These are phyloP conservation scores for Dicranocentrus wangi DNA, from an alignment of 2,888 invertebrate species.

Conservation along the genomic window DNA sequence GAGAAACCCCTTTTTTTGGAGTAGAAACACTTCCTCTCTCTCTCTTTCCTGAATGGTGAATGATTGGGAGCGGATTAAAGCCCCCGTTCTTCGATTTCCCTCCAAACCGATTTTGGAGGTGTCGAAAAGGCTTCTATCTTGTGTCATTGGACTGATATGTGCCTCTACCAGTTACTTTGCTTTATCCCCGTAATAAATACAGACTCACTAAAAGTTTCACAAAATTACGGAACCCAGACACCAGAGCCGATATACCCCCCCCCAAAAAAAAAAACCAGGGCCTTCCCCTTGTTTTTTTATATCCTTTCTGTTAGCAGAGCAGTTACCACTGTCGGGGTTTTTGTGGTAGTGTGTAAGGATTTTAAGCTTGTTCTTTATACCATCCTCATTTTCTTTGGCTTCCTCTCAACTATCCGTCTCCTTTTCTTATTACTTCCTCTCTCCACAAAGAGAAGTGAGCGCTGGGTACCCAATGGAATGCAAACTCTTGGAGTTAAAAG, in stretches of 20 bases:
- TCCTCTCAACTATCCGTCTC: constrained; percentile 58
- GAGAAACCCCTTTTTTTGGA: too few relatives aligned
- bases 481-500: constrained; percentile 51
- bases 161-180: too few relatives aligned
- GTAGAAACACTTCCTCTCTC: too few relatives aligned
- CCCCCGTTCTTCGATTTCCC: too few relatives aligned
- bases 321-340: neutral
- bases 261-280: too few relatives aligned
- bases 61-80: constrained; percentile 1
- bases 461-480: constrained; percentile 34
- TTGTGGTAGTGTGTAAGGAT: constrained; percentile 13
- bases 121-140: constrained; percentile 7
- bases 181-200: too few relatives aligned
- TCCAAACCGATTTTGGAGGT: neutral
- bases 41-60: constrained; percentile 10
- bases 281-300: too few relatives aligned
- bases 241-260: too few relatives aligned
- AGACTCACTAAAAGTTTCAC: too few relatives aligned
- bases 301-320: too few relatives aligned
- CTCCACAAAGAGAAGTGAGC: constrained; percentile 15
- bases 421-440: constrained; percentile 48
- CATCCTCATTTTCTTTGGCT: constrained; percentile 52
- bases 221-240: too few relatives aligned
- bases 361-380: neutral
- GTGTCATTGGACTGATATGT: constrained; percentile 1